A percentile compares a stretch with the other conserved stretches of the same genome.
Conservation (phyloP, 2,888 invertebrate species). For the Andricus curvator region DNA sequence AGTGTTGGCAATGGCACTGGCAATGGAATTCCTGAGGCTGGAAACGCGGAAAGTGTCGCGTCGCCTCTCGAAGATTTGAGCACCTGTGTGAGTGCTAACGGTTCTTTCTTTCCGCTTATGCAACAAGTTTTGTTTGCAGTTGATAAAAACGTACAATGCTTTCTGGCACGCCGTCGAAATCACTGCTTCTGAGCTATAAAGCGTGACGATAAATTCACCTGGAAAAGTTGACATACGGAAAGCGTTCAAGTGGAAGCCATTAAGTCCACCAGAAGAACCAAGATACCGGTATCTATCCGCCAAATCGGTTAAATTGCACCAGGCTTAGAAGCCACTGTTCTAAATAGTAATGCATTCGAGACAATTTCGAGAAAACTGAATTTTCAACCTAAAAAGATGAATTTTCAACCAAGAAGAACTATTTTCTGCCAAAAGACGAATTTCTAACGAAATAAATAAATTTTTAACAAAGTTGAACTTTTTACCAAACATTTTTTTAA, state of each 20-base stretch:
- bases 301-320: conserved; percentile 27
- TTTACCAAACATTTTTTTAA: no score
- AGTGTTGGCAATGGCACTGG: background rate
- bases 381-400: no score
- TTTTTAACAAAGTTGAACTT: no score
- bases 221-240: conserved; percentile 55
- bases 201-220: conserved; percentile 27
- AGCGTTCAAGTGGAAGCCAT: conserved; percentile 62
- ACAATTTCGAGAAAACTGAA: no score
- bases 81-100: conserved; percentile 3
- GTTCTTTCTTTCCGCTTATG: conserved; percentile 20
- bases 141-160: conserved; percentile 6
- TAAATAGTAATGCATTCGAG: no score
- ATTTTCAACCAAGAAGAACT: no score
- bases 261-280: conserved; percentile 54
- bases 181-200: conserved; percentile 10
- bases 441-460: no score
- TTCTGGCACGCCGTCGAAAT: conserved; percentile 5
- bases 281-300: conserved; percentile 41
- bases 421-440: no score
- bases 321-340: background rate
- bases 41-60: conserved; percentile 11
- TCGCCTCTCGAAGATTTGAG: background rate
- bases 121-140: conserved; percentile 21
- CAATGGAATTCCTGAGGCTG: background rate